Evolutionary conservation across 1,140 invertebrate genomes (phyloP), one percentile per base, ranked within the genome.

Genomic region (Aradophagus sp.): DNA sequence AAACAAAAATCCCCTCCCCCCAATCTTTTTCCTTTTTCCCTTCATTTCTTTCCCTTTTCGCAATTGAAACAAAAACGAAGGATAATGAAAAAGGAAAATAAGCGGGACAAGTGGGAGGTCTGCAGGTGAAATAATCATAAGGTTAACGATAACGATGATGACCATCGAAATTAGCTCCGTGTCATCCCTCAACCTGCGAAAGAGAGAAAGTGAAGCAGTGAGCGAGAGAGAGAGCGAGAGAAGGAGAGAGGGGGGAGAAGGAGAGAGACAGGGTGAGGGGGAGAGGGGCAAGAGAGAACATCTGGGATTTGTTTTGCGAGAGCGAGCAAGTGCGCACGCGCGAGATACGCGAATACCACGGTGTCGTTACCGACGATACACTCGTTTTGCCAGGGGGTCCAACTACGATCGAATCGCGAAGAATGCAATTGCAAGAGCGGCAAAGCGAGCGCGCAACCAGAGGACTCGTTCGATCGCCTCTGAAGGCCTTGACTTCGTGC

Each of bases 331-430:
- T n/a, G n/a, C n/a, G n/a, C n/a, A n/a, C 42, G 34, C 44, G 75
- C 67, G 70, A 75, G 75, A 70, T 74, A 42, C 53, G 58, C 75
- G 72, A 55, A 52, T 68, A 65, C 65, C 44, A 41, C 56, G 55
- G 58, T 62, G 58, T 62, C 61, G 55, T 44, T 63, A 63, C 63
- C 41, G 56, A 53, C 70, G 74, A 75, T 77, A 78, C 77, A 55
- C 50, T 66, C 44, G 58, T 38, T 63, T 52, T 55, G 76, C 71
- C 76, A 77, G 77, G 76, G 75, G 73, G 69, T 77, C 59, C 75
- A 77, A 79, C 75, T 65, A 62, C 63, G 47, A 62, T 67, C 53
- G 66, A 78, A 77, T 79, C 76, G 70, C 62, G 68, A 73, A 74
- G 72, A 65, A 73, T 67, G 66, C 58, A 58, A 73, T 73, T 67